Conservation (phyloP, 2,888 invertebrate genomes). For the Epinotia nisella region DNA sequence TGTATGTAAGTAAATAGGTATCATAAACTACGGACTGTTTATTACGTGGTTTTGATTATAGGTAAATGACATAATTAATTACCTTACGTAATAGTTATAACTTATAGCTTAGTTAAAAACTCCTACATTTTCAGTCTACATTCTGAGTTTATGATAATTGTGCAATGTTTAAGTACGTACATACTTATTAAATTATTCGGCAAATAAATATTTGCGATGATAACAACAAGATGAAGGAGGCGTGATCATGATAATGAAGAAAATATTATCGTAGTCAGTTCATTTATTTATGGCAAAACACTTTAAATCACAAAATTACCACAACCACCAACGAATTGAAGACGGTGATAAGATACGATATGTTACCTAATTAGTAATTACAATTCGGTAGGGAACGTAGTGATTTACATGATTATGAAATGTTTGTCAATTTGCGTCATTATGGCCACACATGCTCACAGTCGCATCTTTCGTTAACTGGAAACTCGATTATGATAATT, state of each 20-base stretch:
- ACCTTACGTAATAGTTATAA: conserved; percentile 24
- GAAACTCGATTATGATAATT: conserved; percentile 10
- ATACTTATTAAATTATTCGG: conserved; percentile 20
- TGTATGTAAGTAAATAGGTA: background rate
- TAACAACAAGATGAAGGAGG: conserved; percentile 17
- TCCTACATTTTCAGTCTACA: background rate
- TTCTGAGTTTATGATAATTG: conserved; percentile 21
- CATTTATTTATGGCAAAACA: conserved; percentile 26
- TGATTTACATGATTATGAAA: conserved; percentile 31
- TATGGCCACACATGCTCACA: conserved; percentile 15
- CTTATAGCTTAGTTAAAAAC: background rate
- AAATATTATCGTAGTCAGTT: conserved; percentile 7
- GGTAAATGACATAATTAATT: conserved; percentile 35
- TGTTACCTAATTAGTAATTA: conserved; percentile 25
- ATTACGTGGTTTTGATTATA: conserved; percentile 23
- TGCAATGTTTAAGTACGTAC: background rate
- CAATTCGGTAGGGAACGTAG: conserved; percentile 6
- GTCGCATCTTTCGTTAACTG: conserved; percentile 2
- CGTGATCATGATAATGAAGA: conserved; percentile 19
- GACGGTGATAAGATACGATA: conserved; percentile 30
- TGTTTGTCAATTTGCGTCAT: conserved; percentile 18
- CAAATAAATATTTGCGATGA: conserved; percentile 23
- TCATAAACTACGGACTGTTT: conserved; percentile 6
- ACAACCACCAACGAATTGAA: conserved; percentile 29
- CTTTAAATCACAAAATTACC: conserved; percentile 34